Conservation (phyloP, 2,888 invertebrate genomes). For the Eretmocerus hayati region DNA sequence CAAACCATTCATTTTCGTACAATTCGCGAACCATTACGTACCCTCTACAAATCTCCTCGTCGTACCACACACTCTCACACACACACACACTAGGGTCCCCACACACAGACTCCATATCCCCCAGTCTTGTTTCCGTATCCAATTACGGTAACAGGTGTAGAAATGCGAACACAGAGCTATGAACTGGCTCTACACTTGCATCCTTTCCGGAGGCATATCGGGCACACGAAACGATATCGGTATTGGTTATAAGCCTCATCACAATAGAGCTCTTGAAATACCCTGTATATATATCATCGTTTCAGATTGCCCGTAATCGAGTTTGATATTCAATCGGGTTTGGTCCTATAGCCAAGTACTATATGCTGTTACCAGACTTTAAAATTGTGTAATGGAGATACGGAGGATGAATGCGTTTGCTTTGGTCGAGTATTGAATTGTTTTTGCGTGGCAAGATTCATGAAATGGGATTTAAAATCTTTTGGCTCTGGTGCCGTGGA, state of each 20-base stretch:
- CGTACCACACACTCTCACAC: too few relatives aligned
- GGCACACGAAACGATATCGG: slow-evolving; percentile 16
- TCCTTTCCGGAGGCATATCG: not conserved
- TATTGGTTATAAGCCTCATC: slow-evolving; percentile 18
- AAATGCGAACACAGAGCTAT: too few relatives aligned
- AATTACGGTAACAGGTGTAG: slow-evolving; percentile 17
- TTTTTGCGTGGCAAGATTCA: not conserved
- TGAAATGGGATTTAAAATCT: not conserved
- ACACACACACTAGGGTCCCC: too few relatives aligned
- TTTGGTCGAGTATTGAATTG: not conserved
- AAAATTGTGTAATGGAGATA: slow-evolving; percentile 1
- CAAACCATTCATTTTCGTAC: too few relatives aligned
- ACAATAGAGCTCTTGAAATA: not conserved
- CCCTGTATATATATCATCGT: too few relatives aligned
- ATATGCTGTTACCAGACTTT: not conserved
- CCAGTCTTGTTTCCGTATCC: slow-evolving; percentile 7
- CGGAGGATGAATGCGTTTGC: not conserved
- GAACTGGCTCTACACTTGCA: not conserved
- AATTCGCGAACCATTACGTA: too few relatives aligned
- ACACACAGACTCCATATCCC: slow-evolving; percentile 3
- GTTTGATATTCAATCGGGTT: slow-evolving; percentile 22
- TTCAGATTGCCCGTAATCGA: slow-evolving; percentile 18
- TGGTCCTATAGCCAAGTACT: not conserved
- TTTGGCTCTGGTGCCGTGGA: not conserved
- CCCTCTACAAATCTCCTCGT: too few relatives aligned